These are phyloP conservation scores for Anisognathus igniventris DNA, from an alignment of 2,797 vertebrate genomes.

Conservation along the genomic window DNA sequence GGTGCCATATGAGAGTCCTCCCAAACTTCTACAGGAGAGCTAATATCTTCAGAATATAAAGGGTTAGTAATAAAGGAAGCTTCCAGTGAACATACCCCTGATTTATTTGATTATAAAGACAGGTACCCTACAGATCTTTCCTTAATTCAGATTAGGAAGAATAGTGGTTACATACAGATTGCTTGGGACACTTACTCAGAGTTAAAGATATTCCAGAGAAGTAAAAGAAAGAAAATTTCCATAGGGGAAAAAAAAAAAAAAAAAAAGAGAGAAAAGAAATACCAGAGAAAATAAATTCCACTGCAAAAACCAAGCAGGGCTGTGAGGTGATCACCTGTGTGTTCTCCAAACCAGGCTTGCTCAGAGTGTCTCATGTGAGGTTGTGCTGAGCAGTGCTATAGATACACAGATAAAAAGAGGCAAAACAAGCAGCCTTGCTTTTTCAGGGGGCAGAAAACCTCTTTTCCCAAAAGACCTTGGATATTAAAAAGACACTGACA, in stretches of 20 bases:
- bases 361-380: background rate
- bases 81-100: background rate
- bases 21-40: background rate
- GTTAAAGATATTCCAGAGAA: background rate
- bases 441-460: background rate
- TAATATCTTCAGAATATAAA: background rate
- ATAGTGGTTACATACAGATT: background rate
- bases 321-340: background rate
- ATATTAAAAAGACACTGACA: background rate
- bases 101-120: background rate
- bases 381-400: background rate
- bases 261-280: background rate
- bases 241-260: background rate
- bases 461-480: background rate
- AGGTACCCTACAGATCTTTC: background rate
- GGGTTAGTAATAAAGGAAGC: background rate
- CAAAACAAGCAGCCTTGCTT: background rate
- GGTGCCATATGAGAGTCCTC: background rate
- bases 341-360: background rate
- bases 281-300: background rate
- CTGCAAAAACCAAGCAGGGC: background rate
- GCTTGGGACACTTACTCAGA: background rate
- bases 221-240: background rate
- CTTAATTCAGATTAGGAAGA: background rate
- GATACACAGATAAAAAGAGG: background rate